phyloP scores from a whole-genome alignment of 1,140 invertebrate species.

The Cryptotermes secundus region DNA sequence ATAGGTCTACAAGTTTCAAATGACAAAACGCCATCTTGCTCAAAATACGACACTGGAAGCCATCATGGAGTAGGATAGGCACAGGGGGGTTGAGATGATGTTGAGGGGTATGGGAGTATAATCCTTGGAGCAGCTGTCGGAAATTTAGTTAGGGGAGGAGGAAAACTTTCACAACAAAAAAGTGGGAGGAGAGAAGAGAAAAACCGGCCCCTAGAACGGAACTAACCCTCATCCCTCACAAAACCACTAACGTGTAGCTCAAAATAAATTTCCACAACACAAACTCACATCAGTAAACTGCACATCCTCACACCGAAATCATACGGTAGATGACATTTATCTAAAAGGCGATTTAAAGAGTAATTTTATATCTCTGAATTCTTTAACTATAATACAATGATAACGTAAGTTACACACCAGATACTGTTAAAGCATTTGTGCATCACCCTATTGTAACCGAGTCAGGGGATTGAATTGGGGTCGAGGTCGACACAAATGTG shows the following conservation, averaged over 20 bases:
- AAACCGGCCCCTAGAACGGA: not conserved
- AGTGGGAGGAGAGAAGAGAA: not conserved
- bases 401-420: not conserved
- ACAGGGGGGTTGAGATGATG: not conserved
- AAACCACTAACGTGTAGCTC: not conserved
- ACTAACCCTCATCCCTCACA: not conserved
- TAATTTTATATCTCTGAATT: not conserved
- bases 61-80: not conserved
- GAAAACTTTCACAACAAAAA: slow-evolving; percentile 18
- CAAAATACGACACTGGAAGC: not conserved
- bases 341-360: not conserved
- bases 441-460: not conserved
- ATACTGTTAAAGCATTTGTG: not conserved
- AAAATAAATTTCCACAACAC: slow-evolving; percentile 3
- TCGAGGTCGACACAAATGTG: not conserved
- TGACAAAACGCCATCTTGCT: not conserved
- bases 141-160: not conserved
- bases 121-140: not conserved
- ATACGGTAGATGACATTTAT: not conserved
- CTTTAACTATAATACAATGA: not conserved
- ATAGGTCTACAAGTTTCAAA: too few relatives aligned
- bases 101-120: not conserved
- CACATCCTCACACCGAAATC: not conserved
- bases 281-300: not conserved
- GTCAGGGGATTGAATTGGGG: not conserved